Evolutionary conservation across 2,888 invertebrate genomes (phyloP).

Genomic region (Eristalis pertinax): DNA sequence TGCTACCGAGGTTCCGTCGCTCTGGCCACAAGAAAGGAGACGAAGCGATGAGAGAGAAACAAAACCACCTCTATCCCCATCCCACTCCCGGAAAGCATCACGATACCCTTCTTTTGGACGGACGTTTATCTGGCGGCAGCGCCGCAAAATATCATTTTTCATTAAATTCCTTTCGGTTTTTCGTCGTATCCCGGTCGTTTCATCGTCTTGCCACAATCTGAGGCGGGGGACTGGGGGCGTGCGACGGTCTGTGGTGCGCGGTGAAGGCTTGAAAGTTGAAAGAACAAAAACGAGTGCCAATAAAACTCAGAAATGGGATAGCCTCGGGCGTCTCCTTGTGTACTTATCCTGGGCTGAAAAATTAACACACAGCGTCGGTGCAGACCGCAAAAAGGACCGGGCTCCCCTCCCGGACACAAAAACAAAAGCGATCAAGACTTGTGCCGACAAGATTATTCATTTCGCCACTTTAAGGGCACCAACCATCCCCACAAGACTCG

Average conservation of each 20-base stretch:
- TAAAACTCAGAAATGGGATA: constrained; percentile 10
- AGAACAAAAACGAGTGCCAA: constrained; percentile 36
- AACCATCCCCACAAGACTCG: background rate
- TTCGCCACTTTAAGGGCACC: constrained; percentile 38
- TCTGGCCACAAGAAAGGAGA: background rate
- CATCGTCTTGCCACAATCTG: background rate
- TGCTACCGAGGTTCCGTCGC: background rate
- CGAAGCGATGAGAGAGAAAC: background rate
- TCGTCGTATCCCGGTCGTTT: constrained; percentile 16
- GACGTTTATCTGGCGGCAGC: constrained; percentile 47
- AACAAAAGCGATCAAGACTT: constrained; percentile 16
- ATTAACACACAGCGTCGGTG: constrained; percentile 17
- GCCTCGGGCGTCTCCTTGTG: background rate
- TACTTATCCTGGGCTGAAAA: constrained; percentile 16
- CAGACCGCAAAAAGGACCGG: constrained; percentile 39
- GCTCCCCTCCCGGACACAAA: background rate
- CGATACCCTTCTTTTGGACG: constrained; percentile 12
- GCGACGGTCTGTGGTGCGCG: background rate
- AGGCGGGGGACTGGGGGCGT: too few relatives aligned
- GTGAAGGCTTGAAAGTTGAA: constrained; percentile 31
- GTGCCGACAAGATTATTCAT: constrained; percentile 52
- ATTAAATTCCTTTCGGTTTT: constrained; percentile 43
- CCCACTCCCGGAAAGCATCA: background rate
- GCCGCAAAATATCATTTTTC: constrained; percentile 53
- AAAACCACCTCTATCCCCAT: background rate